Percentiles rank a stretch among this genome's conserved stretches.
Evolutionary conservation across 2,888 invertebrate genomes (phyloP).

Genomic region (Notocelia uddmanniana): DNA sequence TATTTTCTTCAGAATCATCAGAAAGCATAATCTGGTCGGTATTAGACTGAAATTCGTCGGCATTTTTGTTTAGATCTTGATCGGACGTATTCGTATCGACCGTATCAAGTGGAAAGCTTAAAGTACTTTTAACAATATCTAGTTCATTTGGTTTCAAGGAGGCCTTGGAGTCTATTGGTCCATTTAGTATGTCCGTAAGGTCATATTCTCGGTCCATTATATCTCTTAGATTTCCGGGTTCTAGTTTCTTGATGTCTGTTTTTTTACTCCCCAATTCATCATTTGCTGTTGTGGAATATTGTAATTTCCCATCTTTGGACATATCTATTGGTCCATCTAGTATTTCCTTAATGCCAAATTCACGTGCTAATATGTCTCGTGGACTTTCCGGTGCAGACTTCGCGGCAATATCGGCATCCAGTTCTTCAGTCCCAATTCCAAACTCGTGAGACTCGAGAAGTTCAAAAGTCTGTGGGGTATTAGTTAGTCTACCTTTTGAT

Average conservation of each 20-base stretch:
- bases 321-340: slow-evolving; percentile 18
- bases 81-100: neutral
- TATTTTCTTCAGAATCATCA: slow-evolving; percentile 3
- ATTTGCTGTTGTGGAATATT: neutral
- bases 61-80: neutral
- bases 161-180: neutral
- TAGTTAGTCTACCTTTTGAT: neutral
- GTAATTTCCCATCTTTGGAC: neutral
- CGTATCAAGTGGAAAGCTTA: too few species aligned
- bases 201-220: neutral
- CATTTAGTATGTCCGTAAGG: neutral
- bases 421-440: neutral
- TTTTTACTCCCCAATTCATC: neutral
- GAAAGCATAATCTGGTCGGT: neutral
- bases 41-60: neutral
- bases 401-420: neutral
- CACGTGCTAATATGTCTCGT: neutral
- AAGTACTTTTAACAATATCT: neutral
- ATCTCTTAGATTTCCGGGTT: neutral
- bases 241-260: neutral
- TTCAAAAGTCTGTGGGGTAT: neutral
- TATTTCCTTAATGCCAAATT: slow-evolving; percentile 12
- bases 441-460: neutral
- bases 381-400: neutral
- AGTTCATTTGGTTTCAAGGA: neutral